Conservation (phyloP, 2,113 vertebrate genomes). For the Phaethornis superciliosus region DNA sequence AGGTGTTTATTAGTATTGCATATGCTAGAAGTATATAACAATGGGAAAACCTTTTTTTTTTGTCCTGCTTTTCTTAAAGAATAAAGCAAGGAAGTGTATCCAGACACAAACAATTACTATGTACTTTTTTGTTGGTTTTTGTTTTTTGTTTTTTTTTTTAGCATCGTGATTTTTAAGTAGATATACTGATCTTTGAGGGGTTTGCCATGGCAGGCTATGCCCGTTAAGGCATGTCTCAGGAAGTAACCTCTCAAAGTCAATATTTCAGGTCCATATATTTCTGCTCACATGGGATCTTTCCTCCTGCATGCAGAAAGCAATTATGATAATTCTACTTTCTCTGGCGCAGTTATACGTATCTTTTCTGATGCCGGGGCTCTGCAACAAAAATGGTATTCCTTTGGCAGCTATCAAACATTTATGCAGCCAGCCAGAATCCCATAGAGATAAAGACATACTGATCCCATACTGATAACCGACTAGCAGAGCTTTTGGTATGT, state of each 20-base stretch:
- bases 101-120: not conserved
- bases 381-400: not conserved
- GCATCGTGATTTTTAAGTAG: not conserved
- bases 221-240: not conserved
- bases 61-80: not conserved
- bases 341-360: not conserved
- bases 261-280: not conserved
- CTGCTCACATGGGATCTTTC: not conserved
- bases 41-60: not conserved
- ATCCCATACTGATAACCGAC: not conserved
- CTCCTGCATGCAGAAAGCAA: not conserved
- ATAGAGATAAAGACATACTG: not conserved
- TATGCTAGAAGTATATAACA: not conserved
- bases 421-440: not conserved
- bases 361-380: not conserved
- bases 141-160: not conserved
- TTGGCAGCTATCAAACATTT: not conserved
- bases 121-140: too few relatives aligned
- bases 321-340: not conserved
- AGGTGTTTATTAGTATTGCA: not conserved
- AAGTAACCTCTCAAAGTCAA: not conserved
- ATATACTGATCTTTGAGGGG: not conserved
- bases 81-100: not conserved
- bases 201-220: not conserved
- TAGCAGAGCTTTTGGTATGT: not conserved